These are phyloP conservation scores for Clarias macrocephalus DNA, from an alignment of 2,113 vertebrate genomes.

Conservation along the genomic window DNA sequence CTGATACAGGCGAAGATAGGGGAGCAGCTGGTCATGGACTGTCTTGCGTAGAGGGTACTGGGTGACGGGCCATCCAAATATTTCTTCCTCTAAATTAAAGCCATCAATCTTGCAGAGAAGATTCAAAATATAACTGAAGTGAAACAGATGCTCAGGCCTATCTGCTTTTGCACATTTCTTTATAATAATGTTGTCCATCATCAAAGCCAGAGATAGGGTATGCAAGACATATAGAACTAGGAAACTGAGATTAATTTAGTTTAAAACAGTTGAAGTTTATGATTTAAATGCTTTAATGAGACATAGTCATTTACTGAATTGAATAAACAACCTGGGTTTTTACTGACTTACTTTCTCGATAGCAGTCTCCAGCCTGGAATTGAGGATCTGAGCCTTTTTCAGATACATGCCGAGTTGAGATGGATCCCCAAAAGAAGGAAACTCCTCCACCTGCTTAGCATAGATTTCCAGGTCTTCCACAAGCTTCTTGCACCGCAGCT, in stretches of 20 bases:
- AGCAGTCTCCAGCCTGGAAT: constrained; percentile 78
- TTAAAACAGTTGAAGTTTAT: not conserved
- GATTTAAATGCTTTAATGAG: not conserved
- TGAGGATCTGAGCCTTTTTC: constrained; percentile 79
- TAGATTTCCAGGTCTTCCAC: constrained; percentile 82
- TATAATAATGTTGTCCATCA: too few relatives aligned
- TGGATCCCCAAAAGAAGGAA: constrained; percentile 73
- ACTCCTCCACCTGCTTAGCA: constrained; percentile 77
- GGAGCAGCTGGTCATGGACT: constrained; percentile 76
- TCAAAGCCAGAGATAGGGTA: not conserved
- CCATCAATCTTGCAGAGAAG: constrained; percentile 76
- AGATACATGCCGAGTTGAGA: constrained; percentile 78
- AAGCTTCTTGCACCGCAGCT: constrained; percentile 78
- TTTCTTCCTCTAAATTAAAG: constrained; percentile 84
- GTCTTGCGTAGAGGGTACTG: constrained; percentile 81
- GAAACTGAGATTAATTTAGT: not conserved
- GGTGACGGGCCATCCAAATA: constrained; percentile 79
- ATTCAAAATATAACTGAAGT: not conserved
- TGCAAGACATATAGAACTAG: not conserved
- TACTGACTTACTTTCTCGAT: constrained; percentile 74
- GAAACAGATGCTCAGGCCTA: not conserved
- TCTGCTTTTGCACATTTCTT: not conserved
- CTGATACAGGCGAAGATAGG: constrained; percentile 81
- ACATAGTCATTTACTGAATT: not conserved
- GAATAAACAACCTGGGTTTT: not conserved